Evolutionary conservation across 2,888 invertebrate species (phyloP), one percentile per base, ranked within the genome.

Genomic region (Drosophila paucipuncta): DNA sequence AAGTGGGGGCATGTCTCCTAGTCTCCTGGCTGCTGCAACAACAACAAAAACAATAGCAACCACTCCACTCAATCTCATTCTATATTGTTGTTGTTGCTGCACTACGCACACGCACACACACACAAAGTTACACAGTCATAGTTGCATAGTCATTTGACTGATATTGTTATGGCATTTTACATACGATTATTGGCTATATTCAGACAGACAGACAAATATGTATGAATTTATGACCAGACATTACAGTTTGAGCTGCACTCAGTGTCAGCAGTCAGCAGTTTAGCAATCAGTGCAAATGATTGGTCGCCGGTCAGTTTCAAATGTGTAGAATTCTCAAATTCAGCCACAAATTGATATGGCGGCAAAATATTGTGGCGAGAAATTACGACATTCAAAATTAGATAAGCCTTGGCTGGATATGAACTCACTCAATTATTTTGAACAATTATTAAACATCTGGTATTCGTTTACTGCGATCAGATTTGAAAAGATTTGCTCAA

Each of bases 151-250:
- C 81, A 89, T 83, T 89, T 80, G 65, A 68, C 35, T 86, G 78
- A 87, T 90, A 89, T 89, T 83, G 81, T 90, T 85, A 90, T 85
- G 77, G 70, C 83, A 70, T 88, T 88, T 88, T 88, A 88, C 78
- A 69, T 74, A 59, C 64, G 71, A 55, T 47, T 71, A 67, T 60
- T 74, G 54, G 16, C 43, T 25, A 58, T 43, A 37, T 30, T 31
- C 47, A 35, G 18, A 59, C 28, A 37, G 9, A 30, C 50, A 9
- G 39, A 35, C 31, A 55, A 18, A 28, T 47, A 37, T 28, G 35
- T n/a, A 47, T 25, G 53, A 25, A 50, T 43, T 25, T 47, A 25
- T 47, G 47, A 1, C 9, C 25, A 31, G 41, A 28, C 73, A 58
- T 55, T 65, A 53, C 64, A 68, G 82, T 78, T 73, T 63, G 68